Percentiles rank a stretch among this genome's conserved stretches.
Evolutionary conservation across 2,888 invertebrate genomes (phyloP).

Genomic region (Clunio marinus): DNA sequence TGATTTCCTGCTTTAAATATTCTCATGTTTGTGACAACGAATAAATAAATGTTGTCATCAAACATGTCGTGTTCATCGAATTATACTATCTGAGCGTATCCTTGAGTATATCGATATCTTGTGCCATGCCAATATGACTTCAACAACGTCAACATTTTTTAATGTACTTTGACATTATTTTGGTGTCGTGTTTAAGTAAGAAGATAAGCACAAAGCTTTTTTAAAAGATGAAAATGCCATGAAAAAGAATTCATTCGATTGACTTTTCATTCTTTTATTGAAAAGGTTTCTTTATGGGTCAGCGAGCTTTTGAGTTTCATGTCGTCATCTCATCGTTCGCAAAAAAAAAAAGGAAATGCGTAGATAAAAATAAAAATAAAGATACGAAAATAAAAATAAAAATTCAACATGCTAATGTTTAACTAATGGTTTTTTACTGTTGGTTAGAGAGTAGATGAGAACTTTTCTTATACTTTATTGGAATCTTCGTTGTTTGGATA

Average conservation of each 20-base stretch:
- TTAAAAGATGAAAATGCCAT: neutral
- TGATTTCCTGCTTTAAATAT: too few species aligned
- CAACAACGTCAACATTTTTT: neutral
- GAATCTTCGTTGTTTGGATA: neutral
- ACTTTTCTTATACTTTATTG: neutral
- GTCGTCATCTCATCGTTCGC: conserved; percentile 3
- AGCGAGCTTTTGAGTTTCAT: neutral
- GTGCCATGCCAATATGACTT: neutral
- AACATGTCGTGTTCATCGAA: neutral
- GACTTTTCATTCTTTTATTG: conserved; percentile 7
- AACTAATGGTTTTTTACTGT: neutral
- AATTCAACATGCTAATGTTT: neutral
- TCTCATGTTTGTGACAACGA: neutral
- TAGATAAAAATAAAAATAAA: neutral
- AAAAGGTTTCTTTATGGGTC: conserved; percentile 18
- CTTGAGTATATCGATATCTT: conserved; percentile 17
- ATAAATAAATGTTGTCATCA: conserved; percentile 1
- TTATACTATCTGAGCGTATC: too few species aligned
- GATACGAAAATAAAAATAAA: neutral
- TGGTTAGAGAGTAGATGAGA: too few species aligned
- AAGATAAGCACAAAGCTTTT: conserved; percentile 4
- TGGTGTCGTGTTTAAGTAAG: neutral
- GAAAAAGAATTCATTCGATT: neutral
- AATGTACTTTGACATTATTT: neutral
- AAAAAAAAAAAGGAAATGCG: neutral